Percentiles rank a stretch among this genome's conserved stretches.
Evolutionary conservation across 2,113 vertebrate species (phyloP).

Genomic region (Poecilia latipinna): DNA sequence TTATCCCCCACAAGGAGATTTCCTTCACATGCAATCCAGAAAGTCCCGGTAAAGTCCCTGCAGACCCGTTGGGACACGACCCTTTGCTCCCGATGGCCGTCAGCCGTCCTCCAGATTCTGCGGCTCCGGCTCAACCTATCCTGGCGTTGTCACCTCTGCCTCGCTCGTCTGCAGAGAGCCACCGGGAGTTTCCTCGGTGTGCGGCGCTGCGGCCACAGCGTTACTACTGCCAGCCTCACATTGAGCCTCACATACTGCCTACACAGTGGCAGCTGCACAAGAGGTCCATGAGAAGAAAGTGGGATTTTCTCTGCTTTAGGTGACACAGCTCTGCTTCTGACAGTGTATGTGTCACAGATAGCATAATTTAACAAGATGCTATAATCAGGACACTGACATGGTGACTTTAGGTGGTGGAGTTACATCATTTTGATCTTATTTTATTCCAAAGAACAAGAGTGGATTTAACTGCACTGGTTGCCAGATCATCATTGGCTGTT

Average conservation of each 20-base stretch:
- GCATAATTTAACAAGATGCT: not conserved
- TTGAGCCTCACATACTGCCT: not conserved
- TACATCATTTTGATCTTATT: too few species aligned
- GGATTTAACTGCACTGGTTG: too few species aligned
- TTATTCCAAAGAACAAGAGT: too few species aligned
- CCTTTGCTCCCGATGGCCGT: not conserved
- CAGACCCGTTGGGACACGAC: not conserved
- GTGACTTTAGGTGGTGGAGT: not conserved
- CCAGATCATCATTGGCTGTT: too few species aligned
- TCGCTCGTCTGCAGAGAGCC: conserved; percentile 8
- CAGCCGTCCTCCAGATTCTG: conserved; percentile 3
- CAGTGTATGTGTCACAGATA: not conserved
- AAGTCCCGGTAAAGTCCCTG: not conserved
- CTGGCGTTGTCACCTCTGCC: conserved; percentile 15
- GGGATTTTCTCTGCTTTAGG: not conserved
- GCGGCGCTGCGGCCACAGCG: conserved; percentile 3
- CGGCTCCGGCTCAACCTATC: not conserved
- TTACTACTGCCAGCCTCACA: conserved; percentile 20
- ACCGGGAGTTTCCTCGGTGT: not conserved
- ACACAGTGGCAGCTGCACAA: not conserved
- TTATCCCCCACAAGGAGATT: conserved; percentile 15
- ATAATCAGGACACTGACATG: not conserved
- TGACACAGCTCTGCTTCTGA: not conserved
- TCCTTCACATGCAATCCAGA: not conserved
- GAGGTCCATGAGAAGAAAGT: not conserved